phyloP scores from a whole-genome alignment of 2,797 vertebrate species.

The Bovichtus diacanthus region DNA sequence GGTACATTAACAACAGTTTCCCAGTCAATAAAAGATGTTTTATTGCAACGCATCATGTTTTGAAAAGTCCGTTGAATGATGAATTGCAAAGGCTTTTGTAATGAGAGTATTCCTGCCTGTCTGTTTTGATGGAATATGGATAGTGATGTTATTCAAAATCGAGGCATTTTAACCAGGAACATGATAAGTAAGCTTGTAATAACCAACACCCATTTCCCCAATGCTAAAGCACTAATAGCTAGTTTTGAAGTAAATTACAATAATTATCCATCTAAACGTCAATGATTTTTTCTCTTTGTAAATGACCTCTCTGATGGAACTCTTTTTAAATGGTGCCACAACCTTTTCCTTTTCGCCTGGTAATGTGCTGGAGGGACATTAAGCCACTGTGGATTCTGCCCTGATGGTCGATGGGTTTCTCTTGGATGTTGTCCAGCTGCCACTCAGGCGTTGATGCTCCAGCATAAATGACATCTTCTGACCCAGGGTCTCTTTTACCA shows the following conservation, averaged over 20 bases:
- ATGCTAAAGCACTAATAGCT: constrained; percentile 76
- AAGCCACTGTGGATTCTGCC: constrained; percentile 29
- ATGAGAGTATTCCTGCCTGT: constrained; percentile 59
- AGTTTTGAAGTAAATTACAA: constrained; percentile 80
- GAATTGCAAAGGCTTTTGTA: constrained; percentile 71
- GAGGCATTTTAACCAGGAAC: constrained; percentile 71
- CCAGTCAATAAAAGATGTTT: constrained; percentile 63
- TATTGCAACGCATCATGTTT: no score
- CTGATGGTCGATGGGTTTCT: constrained; percentile 49
- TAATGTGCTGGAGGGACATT: constrained; percentile 50
- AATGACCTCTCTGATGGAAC: constrained; percentile 72
- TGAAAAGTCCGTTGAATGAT: constrained; percentile 67
- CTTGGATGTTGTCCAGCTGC: constrained; percentile 43
- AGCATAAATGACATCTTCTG: constrained; percentile 11
- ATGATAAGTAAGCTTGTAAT: constrained; percentile 77
- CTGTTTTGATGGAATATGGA: constrained; percentile 62
- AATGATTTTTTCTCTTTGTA: constrained; percentile 74
- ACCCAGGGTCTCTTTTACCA: neutral
- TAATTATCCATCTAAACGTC: constrained; percentile 82
- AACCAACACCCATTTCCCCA: constrained; percentile 65
- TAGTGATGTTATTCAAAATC: constrained; percentile 71
- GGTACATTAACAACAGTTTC: constrained; percentile 51
- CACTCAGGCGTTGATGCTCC: constrained; percentile 35
- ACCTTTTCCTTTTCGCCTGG: constrained; percentile 62
- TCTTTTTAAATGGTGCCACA: constrained; percentile 61